Evolutionary conservation across 2,888 invertebrate genomes (phyloP).

Genomic region (Icerya purchasi): DNA sequence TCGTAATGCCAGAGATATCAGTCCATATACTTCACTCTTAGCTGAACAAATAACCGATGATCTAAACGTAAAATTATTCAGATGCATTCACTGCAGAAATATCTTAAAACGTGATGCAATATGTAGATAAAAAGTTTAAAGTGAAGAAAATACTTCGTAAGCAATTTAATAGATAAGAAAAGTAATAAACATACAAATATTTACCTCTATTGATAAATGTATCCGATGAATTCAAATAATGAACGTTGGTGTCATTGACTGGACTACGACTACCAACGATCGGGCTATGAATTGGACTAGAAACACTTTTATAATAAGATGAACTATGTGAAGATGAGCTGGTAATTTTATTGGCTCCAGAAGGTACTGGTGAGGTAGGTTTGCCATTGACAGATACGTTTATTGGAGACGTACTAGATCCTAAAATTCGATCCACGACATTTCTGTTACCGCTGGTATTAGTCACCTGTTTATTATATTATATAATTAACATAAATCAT

Average conservation of each 20-base stretch:
- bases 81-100: too few species aligned
- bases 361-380: neutral
- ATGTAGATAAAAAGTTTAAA: too few species aligned
- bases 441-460: constrained; percentile 2
- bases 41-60: too few species aligned
- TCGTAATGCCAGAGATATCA: too few species aligned
- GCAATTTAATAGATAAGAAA: too few species aligned
- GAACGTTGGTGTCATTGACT: neutral
- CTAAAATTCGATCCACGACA: constrained; percentile 5
- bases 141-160: too few species aligned
- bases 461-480: constrained; percentile 7
- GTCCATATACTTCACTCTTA: too few species aligned
- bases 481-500: too few species aligned
- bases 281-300: neutral
- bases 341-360: neutral
- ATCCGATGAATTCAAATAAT: neutral
- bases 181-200: too few species aligned
- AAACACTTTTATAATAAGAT: constrained; percentile 3
- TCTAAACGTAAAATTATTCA: too few species aligned
- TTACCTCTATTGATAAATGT: neutral
- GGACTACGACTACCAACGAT: neutral
- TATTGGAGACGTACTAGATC: constrained; percentile 7
- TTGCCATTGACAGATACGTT: constrained; percentile 4
- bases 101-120: too few species aligned
- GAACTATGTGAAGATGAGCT: neutral